Evolutionary conservation across 2,888 invertebrate species (phyloP).

Genomic region (Liopterus haemorrhoidalis): DNA sequence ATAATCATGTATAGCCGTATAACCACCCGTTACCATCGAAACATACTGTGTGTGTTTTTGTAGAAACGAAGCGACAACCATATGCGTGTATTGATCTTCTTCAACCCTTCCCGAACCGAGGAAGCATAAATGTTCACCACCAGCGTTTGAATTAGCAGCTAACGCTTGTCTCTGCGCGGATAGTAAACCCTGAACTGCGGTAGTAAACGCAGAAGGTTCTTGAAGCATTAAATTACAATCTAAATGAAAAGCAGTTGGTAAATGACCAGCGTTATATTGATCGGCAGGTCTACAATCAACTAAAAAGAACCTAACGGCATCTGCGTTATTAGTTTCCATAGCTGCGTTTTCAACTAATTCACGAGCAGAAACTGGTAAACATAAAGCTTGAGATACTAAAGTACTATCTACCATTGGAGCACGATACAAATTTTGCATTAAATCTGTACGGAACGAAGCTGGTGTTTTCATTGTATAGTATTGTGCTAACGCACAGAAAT

Average conservation of each 20-base stretch:
- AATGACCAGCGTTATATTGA: slow-evolving; percentile 94
- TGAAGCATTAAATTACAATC: slow-evolving; percentile 96
- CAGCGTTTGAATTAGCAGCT: slow-evolving; percentile 78
- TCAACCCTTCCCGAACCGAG: slow-evolving; percentile 90
- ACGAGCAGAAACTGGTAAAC: slow-evolving; percentile 91
- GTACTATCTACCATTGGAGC: slow-evolving; percentile 30
- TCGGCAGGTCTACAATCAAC: slow-evolving; percentile 96
- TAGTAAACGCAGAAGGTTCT: slow-evolving; percentile 90
- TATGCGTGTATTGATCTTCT: slow-evolving; percentile 93
- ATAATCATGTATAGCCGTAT: slow-evolving; percentile 75
- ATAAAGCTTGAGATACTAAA: slow-evolving; percentile 60
- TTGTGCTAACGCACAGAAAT: slow-evolving; percentile 94
- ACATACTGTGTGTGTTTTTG: slow-evolving; percentile 91
- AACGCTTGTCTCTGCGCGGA: slow-evolving; percentile 84
- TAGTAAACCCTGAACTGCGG: slow-evolving; percentile 86
- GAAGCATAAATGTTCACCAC: slow-evolving; percentile 84
- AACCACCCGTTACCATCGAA: slow-evolving; percentile 87
- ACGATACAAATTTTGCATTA: slow-evolving; percentile 57
- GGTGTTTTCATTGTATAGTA: slow-evolving; percentile 93
- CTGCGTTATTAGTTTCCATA: slow-evolving; percentile 56
- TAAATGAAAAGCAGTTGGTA: slow-evolving; percentile 95
- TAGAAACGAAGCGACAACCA: slow-evolving; percentile 96
- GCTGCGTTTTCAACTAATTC: slow-evolving; percentile 83
- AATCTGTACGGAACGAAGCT: slow-evolving; percentile 81
- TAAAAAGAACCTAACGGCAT: slow-evolving; percentile 77